Base-by-base conservation (phyloP, 2,113 vertebrate genomes). In the Xiphorhynchus elegans region DNA sequence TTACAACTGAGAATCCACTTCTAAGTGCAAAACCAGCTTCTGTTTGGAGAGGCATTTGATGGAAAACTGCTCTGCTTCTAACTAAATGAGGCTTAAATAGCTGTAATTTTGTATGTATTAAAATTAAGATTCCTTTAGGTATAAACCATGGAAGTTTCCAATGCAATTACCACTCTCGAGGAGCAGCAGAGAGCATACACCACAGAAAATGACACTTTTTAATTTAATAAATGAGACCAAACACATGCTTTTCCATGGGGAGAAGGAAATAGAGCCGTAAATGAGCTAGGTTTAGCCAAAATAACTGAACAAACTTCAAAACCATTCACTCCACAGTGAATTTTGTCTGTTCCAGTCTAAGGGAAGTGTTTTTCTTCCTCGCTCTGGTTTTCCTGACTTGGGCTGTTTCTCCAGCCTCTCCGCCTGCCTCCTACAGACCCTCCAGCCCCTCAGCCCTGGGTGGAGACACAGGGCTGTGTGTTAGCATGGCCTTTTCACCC, bases 11-110 rank as follows among this genome's bases (percentile, higher is more conserved):
- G 90, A 97, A 91, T 85, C 79, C 40, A 53, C 69, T 80, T 63
- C 19, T 64, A 86, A 86, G 77, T 73, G 85, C 62, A 96, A 97
- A 95, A 90, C 69, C 89, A 95, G 78, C 81, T 89, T 95, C 96
- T 90, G 66, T 95, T 96, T 94, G 91, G 64, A 93, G 39, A 92
- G 35, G 76, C 6, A 2, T 73, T 83, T 95, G 93, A 93, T 87
- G 89, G 93, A 94, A 95, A 96, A 93, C 63, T 68, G 72, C 76
- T 69, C 66, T 76, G 84, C 81, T 92, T 84, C 94, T 92, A 69
- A 93, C 83, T 96, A 94, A 97, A 96, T 91, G 93, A 96, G 59
- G 73, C 82, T 96, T 96, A 93, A 96, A 89, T 84, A 89, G 84
- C 76, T 72, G 64, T 84, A 89, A 96, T 90, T 96, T 95, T 87